phyloP scores from a whole-genome alignment of 2,113 vertebrate genomes.

The Sclerurus mexicanus region DNA sequence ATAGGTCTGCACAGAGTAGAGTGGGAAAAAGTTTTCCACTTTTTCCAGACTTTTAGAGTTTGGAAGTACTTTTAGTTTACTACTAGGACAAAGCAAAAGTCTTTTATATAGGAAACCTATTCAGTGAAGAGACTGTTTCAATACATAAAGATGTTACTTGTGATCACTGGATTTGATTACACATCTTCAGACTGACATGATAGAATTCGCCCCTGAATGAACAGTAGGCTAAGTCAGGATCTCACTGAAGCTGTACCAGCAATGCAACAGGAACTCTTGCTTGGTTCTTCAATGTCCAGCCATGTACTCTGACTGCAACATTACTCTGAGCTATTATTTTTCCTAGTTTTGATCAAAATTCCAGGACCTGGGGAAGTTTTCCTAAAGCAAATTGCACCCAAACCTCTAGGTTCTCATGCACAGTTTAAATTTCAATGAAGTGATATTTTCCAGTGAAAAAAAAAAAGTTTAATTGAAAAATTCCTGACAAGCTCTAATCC shows the following conservation, averaged over 20 bases:
- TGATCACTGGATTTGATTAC: background rate
- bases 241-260: background rate
- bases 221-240: background rate
- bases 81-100: background rate
- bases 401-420: conserved; percentile 10
- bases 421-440: conserved; percentile 58
- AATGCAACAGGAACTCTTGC: background rate
- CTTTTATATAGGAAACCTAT: background rate
- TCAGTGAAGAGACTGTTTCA: background rate
- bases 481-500: conserved; percentile 67
- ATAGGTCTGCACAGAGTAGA: background rate
- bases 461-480: conserved; percentile 65
- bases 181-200: background rate
- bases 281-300: background rate
- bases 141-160: background rate
- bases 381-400: conserved; percentile 13
- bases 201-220: background rate
- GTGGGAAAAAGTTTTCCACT: background rate
- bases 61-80: background rate
- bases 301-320: background rate
- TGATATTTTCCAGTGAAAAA: conserved; percentile 49
- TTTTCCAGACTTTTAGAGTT: background rate
- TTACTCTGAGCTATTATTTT: background rate
- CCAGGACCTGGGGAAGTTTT: conserved; percentile 12
- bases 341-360: conserved; percentile 20